Evolutionary conservation across 2,113 vertebrate species (phyloP).

Genomic region (Montifringilla adamsi): DNA sequence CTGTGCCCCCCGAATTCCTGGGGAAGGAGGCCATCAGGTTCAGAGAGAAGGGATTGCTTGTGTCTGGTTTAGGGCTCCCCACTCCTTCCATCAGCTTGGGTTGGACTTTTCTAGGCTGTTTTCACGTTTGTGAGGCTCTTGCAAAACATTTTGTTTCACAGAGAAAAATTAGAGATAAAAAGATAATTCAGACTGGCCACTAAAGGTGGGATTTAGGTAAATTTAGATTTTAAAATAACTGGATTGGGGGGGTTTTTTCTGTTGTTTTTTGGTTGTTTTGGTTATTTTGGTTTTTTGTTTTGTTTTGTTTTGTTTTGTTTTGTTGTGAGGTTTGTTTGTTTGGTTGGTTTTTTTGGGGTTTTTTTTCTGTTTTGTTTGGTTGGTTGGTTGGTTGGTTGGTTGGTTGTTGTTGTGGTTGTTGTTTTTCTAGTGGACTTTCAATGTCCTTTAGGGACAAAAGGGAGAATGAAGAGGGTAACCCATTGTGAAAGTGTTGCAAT

Average conservation of each 20-base stretch:
- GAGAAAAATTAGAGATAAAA: neutral
- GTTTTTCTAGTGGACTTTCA: neutral
- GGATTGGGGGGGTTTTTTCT: neutral
- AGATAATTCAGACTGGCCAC: neutral
- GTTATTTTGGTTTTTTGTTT: too few species aligned
- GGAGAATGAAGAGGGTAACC: neutral
- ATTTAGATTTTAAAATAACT: neutral
- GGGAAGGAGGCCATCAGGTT: constrained; percentile 91
- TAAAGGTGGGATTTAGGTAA: neutral
- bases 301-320: too few species aligned
- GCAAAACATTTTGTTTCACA: neutral
- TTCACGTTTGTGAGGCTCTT: rapidly evolving
- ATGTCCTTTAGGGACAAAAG: neutral
- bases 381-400: too few species aligned
- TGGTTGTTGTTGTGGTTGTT: too few species aligned
- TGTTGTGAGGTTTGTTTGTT: too few species aligned
- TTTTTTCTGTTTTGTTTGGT: too few species aligned
- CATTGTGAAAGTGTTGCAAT: neutral
- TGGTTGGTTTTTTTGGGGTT: too few species aligned
- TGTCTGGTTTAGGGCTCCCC: neutral
- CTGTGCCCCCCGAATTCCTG: constrained; percentile 79
- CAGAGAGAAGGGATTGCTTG: neutral
- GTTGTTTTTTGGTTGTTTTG: too few species aligned
- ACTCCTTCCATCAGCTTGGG: neutral
- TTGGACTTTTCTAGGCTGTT: neutral